These are phyloP conservation scores for Notolabrus celidotus DNA, from an alignment of 2,797 vertebrate species.

Conservation along the genomic window DNA sequence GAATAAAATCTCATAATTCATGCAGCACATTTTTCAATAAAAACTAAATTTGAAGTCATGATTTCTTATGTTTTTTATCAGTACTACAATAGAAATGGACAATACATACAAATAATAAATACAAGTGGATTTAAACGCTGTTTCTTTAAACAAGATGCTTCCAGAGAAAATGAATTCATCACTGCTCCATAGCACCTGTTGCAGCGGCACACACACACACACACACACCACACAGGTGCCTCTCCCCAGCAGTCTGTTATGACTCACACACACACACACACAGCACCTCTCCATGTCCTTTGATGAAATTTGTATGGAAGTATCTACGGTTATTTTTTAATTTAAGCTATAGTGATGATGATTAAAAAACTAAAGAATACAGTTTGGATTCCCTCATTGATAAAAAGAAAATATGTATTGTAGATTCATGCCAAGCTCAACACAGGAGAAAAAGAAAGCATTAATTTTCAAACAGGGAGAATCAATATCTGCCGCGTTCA, in stretches of 20 bases:
- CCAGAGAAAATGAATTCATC: conserved; percentile 11
- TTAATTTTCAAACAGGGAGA: background rate
- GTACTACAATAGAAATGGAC: background rate
- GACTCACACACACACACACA: background rate
- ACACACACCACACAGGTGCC: conserved; percentile 20
- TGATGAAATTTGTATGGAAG: conserved; percentile 31
- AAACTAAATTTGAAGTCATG: background rate
- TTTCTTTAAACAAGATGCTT: conserved; percentile 3
- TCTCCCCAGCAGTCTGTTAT: conserved; percentile 23
- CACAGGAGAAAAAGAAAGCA: conserved; percentile 80
- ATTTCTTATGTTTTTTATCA: background rate
- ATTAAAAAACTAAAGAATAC: background rate
- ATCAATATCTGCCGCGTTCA: conserved; percentile 4
- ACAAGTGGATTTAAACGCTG: background rate
- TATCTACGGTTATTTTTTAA: conserved; percentile 15
- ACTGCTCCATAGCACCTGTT: conserved; percentile 46
- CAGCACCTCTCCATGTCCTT: conserved; percentile 14
- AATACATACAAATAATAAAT: background rate
- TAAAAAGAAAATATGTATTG: background rate
- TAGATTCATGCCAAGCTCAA: conserved; percentile 2
- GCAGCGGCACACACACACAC: conserved; percentile 12
- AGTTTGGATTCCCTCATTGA: background rate
- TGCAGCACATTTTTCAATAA: background rate
- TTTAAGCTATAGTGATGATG: conserved; percentile 9
- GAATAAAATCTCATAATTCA: background rate